Conservation (phyloP, 23 tunicate genomes). For the Trididemnum miniatum region DNA sequence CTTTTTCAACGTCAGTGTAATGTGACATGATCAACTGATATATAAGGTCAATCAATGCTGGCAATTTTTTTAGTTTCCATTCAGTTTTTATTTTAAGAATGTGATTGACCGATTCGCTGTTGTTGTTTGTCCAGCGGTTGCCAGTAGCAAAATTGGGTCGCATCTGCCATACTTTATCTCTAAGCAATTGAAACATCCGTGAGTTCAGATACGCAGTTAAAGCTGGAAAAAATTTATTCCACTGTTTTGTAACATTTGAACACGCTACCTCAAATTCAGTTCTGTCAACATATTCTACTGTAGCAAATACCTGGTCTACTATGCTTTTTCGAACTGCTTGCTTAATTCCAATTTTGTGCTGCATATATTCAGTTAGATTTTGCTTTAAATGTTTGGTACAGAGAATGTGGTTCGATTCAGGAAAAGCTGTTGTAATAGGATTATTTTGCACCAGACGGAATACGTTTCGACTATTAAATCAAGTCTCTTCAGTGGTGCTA, state of each 20-base stretch:
- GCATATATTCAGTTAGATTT: background rate
- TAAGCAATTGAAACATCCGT: background rate
- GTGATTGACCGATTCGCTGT: slow-evolving; percentile 5
- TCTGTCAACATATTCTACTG: background rate
- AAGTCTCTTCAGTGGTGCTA: no score
- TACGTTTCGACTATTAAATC: no score
- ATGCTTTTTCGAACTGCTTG: no score
- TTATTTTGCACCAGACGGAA: no score
- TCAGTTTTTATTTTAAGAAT: background rate
- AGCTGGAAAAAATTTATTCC: background rate
- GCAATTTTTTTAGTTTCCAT: slow-evolving; percentile 12
- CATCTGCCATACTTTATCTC: background rate
- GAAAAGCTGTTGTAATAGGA: no score
- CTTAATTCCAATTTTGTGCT: no score
- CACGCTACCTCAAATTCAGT: background rate
- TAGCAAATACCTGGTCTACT: background rate
- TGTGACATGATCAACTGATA: background rate
- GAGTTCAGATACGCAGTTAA: background rate
- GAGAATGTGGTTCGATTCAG: background rate
- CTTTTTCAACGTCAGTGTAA: background rate
- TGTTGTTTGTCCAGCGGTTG: background rate
- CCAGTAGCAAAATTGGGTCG: background rate
- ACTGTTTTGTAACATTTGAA: background rate
- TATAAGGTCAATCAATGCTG: background rate
- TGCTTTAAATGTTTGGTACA: background rate